Base-by-base conservation (phyloP, 2,888 invertebrate genomes). In the Nasonia oneida region DNA sequence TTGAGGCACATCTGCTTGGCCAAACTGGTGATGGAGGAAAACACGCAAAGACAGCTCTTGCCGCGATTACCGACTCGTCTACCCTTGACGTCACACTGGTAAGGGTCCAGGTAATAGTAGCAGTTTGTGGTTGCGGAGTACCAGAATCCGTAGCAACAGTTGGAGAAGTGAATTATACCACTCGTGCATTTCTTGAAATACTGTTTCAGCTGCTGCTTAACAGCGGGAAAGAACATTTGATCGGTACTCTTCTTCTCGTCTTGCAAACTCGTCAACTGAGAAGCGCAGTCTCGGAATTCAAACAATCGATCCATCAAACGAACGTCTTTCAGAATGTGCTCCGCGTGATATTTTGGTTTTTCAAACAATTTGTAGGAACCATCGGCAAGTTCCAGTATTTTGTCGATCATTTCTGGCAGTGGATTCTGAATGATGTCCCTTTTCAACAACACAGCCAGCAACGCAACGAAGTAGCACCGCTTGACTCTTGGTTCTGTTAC, bases 71-170 rank as follows among this genome's bases (percentile, higher is more conserved):
- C 74, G 0, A 87, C 88, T 77, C 89, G 90, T 33, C 84, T 89
- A 4, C 93, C 93, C 67, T 86, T 89, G 0, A 61, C 78, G 50
- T 91, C 89, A 74, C 92, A 93, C 0, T 86, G 89, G 85, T 93
- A 93, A 33, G 93, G 93, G 88, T 93, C 93, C 4, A 93, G 57
- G 64, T 92, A 93, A 29, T 92, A 93, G 47, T 91, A 93, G 10
- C 90, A 90, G 12, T 90, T 89, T 0, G 91, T 92, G 5, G 88
- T 73, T 23, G 88, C 87, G 0, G 92, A 92, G 71, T 92, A 92
- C 93, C 93, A 93, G 85, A 93, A 93, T 8, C 91, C 93, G 73
- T 93, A 93, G 42, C 93, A 93, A 83, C 93, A 93, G 64, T 93
- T 93, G 0, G 91, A 89, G 61, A 93, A 92, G 14, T 93, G 93